Percentiles rank a stretch among this genome's conserved stretches.
phyloP scores from a whole-genome alignment of 2,113 vertebrate species.

The Thinocorus orbignyianus region DNA sequence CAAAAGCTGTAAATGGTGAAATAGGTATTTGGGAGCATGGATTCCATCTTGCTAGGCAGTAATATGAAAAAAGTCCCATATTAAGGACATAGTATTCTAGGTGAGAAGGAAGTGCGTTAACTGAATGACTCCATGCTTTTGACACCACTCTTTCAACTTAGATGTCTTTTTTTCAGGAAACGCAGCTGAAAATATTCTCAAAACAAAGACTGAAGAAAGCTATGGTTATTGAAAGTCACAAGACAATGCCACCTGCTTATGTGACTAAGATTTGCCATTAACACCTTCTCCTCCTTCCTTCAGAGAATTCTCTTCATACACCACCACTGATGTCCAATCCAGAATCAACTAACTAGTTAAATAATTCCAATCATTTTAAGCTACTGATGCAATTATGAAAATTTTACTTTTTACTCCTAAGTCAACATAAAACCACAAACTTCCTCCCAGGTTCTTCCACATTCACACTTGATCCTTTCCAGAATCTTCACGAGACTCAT shows the following conservation, averaged over 20 bases:
- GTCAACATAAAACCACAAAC: not conserved
- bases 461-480: not conserved
- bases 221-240: not conserved
- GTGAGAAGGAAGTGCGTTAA: not conserved
- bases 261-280: not conserved
- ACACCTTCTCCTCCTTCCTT: not conserved
- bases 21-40: not conserved
- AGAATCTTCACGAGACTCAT: not conserved
- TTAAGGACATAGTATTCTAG: not conserved
- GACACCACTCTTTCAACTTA: not conserved
- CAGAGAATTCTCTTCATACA: not conserved
- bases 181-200: not conserved
- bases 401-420: not conserved
- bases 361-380: not conserved
- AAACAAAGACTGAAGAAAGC: not conserved
- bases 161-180: not conserved
- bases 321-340: not conserved
- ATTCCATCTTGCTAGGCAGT: not conserved
- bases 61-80: not conserved
- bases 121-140: not conserved
- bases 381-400: not conserved
- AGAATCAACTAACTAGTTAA: not conserved
- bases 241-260: accelerated
- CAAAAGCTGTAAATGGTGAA: not conserved
- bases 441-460: not conserved